Evolutionary conservation across 2,113 vertebrate species (phyloP).

Genomic region (Passer montanus): DNA sequence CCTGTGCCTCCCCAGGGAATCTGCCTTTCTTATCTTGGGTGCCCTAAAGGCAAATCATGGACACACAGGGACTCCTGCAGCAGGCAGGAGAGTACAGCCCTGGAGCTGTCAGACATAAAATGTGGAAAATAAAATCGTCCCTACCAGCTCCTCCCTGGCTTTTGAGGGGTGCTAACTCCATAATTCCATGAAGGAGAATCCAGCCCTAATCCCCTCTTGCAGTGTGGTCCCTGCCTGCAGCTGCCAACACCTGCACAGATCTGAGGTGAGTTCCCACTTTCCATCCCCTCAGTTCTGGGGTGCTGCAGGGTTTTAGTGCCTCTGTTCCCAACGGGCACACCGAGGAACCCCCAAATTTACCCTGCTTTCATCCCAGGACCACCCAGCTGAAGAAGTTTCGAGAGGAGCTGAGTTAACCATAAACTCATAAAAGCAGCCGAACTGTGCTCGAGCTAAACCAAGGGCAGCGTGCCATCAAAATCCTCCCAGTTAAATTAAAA

Average conservation of each 20-base stretch:
- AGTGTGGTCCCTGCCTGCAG: not conserved
- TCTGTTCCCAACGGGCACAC: not conserved
- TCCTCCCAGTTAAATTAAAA: slow-evolving; percentile 18
- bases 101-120: not conserved
- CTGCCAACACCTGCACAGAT: not conserved
- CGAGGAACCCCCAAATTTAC: not conserved
- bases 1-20: not conserved
- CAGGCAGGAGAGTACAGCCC: not conserved
- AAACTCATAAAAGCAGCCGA: not conserved
- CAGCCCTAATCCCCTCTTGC: not conserved
- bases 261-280: accelerated
- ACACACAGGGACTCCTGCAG: not conserved
- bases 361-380: slow-evolving; percentile 4
- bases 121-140: not conserved
- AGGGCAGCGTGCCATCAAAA: slow-evolving; percentile 25
- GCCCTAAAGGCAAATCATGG: not conserved
- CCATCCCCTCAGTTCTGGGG: not conserved
- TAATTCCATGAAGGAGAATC: not conserved
- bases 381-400: slow-evolving; percentile 22
- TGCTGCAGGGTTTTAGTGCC: not conserved
- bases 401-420: not conserved
- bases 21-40: not conserved
- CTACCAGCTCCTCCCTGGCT: not conserved
- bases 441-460: not conserved
- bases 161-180: not conserved